phyloP scores from a whole-genome alignment of 1,140 invertebrate species.

The Cotesia chilonis region DNA sequence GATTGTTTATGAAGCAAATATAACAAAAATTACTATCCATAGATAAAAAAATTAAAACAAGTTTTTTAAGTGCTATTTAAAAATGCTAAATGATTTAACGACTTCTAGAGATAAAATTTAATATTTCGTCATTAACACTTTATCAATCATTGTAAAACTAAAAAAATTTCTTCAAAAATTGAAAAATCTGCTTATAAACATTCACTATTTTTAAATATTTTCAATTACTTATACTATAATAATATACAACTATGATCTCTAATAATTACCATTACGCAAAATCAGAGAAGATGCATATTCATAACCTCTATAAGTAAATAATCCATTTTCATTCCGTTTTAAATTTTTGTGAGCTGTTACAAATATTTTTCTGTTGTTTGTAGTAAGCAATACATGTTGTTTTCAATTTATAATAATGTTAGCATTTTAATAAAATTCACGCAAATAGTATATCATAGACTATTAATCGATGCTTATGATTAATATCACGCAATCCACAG shows the following conservation, averaged over 20 bases:
- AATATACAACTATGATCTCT: not conserved
- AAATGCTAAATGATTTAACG: slow-evolving; percentile 3
- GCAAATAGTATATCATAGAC: not conserved
- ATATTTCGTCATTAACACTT: not conserved
- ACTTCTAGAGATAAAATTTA: not conserved
- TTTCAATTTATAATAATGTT: not conserved
- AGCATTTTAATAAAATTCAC: not conserved
- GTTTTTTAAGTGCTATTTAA: not conserved
- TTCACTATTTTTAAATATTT: slow-evolving; percentile 5
- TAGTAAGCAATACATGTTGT: not conserved
- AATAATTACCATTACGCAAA: not conserved
- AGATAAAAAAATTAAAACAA: not conserved
- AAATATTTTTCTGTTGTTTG: not conserved
- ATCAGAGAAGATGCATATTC: not conserved
- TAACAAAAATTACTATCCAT: not conserved
- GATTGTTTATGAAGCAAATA: slow-evolving; percentile 1
- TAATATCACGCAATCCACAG: not conserved
- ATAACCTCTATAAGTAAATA: not conserved
- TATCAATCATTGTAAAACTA: not conserved
- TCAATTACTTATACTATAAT: not conserved
- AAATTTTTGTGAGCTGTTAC: not conserved
- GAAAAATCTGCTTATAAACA: not conserved
- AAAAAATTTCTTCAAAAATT: not conserved
- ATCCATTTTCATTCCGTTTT: not conserved
- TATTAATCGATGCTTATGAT: not conserved